Base-by-base conservation (phyloP, 1,140 invertebrate genomes). In the Pantala flavescens region DNA sequence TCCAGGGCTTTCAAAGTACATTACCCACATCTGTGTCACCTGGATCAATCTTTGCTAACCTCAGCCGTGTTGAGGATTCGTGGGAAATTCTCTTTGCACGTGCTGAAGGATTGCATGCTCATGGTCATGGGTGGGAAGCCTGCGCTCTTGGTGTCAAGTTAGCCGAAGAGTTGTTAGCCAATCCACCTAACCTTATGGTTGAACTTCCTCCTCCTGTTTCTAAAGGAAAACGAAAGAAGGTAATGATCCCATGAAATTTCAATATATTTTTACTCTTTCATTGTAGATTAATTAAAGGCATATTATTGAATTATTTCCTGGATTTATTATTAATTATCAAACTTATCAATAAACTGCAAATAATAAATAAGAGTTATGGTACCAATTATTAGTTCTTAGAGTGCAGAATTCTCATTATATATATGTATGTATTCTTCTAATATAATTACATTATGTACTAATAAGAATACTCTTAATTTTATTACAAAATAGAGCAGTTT, bases 91-190 rank as follows among this genome's bases (percentile, higher is more conserved):
- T 96, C 71, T 95, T 98, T 85, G 93, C 95, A 0, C 84, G 96
- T 76, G 96, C 96, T 0, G 97, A 99, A 83, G 96, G 96, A 0
- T 84, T 98, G 36, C 94, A 98, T 82, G 96, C 96, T 21, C 97
- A 98, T 82, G 97, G 97, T 0, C 93, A 98, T 81, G 92, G 90
- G 0, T 88, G 90, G 75, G 95, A 72, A 19, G 95, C 96, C 0
- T 95, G 95, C 83, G 90, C 90, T 43, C 85, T 98, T 70, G 95
- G 94, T 2, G 90, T 96, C 5, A 87, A 91, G 77, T 84, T 98
- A 16, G 95, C 95, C 0, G 90, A 95, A 76, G 93, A 98, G 80
- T 85, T 98, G 80, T 83, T 98, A 36, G 90, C 89, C 0, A 91
- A 94, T 83, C 95, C 96, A 74, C 95, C 96, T 2, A 92, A 96